A percentile compares a stretch with the other conserved stretches of the same genome.
Evolutionary conservation across 2,113 vertebrate genomes (phyloP).

Genomic region (Kryptolebias marmoratus): DNA sequence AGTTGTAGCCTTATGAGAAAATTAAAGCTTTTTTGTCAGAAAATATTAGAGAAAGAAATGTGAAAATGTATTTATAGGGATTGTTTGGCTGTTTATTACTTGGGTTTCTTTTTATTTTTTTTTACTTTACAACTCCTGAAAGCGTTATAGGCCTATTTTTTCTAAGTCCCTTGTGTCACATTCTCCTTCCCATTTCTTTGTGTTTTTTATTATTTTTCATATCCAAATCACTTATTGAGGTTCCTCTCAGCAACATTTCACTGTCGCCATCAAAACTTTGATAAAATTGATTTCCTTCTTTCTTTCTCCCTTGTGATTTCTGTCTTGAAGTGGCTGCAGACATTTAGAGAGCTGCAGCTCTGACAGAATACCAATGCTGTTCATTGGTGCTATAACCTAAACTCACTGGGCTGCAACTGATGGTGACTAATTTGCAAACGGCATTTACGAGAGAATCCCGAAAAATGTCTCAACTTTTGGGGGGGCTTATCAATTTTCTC

Average conservation of each 20-base stretch:
- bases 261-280: slow-evolving; percentile 47
- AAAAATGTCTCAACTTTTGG: too few relatives aligned
- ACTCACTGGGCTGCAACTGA: slow-evolving; percentile 2
- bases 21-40: slow-evolving; percentile 25
- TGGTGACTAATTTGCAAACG: too few relatives aligned
- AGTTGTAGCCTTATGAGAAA: slow-evolving; percentile 39
- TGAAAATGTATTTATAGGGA: slow-evolving; percentile 52
- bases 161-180: slow-evolving; percentile 7
- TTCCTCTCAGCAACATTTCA: slow-evolving; percentile 50
- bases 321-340: slow-evolving; percentile 41
- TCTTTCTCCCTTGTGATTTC: slow-evolving; percentile 19
- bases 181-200: not conserved
- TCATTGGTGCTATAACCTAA: slow-evolving; percentile 22
- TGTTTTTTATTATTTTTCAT: slow-evolving; percentile 31
- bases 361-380: slow-evolving; percentile 32
- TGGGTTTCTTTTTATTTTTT: not conserved
- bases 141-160: not conserved
- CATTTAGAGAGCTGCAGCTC: slow-evolving; percentile 13
- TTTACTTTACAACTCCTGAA: not conserved
- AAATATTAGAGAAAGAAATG: slow-evolving; percentile 27
- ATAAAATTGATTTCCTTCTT: slow-evolving; percentile 34
- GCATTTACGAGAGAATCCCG: too few relatives aligned
- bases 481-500: too few relatives aligned
- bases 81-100: slow-evolving; percentile 49
- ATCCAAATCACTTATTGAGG: slow-evolving; percentile 54